Evolutionary conservation across 2,888 invertebrate genomes (phyloP).

Genomic region (Heteromurus nitidus): DNA sequence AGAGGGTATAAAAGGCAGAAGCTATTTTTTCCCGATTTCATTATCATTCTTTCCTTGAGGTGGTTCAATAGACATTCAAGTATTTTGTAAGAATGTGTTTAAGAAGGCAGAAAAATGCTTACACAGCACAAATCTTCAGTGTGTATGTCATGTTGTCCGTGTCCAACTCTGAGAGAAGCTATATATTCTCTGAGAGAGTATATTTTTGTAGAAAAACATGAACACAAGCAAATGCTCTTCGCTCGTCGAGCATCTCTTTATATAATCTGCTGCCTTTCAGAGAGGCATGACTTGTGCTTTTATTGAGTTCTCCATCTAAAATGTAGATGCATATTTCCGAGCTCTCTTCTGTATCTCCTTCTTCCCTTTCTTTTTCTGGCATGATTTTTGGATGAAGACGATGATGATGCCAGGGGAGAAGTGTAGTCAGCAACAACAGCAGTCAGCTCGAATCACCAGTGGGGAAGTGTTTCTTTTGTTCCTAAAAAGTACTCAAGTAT

Average conservation of each 20-base stretch:
- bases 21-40: conserved; percentile 18
- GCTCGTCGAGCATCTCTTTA: conserved; percentile 24
- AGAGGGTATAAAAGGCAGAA: not conserved
- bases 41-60: conserved; percentile 41
- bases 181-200: too few relatives aligned
- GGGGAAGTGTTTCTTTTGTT: conserved; percentile 53
- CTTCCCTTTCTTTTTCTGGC: not conserved
- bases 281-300: conserved; percentile 54
- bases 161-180: too few relatives aligned
- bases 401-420: conserved; percentile 37
- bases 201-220: too few relatives aligned
- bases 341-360: conserved; percentile 10
- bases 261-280: conserved; percentile 50
- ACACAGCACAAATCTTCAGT: conserved; percentile 45
- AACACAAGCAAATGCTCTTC: too few relatives aligned
- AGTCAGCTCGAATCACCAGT: conserved; percentile 51
- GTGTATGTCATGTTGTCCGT: too few relatives aligned
- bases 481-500: conserved; percentile 49
- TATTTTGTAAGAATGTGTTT: conserved; percentile 54
- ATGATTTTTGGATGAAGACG: too few relatives aligned
- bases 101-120: conserved; percentile 62
- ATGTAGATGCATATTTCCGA: not conserved
- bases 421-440: conserved; percentile 35
- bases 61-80: conserved; percentile 56
- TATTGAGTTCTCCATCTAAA: conserved; percentile 41